Conservation (phyloP, 2,113 vertebrate genomes). For the Pachycephala philippinensis region DNA sequence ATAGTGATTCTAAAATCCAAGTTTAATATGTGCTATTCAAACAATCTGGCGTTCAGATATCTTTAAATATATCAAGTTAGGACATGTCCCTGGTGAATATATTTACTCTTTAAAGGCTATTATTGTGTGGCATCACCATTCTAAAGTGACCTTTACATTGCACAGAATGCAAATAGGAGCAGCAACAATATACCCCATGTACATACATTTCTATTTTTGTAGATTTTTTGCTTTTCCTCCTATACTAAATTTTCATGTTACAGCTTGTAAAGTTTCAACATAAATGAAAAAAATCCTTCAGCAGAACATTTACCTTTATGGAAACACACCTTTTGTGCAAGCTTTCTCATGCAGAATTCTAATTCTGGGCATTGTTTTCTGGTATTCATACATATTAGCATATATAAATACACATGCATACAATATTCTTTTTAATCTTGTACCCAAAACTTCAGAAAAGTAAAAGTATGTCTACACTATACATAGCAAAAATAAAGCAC, state of each 20-base stretch:
- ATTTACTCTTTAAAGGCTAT: neutral
- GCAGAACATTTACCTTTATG: neutral
- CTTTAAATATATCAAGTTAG: neutral
- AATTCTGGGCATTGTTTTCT: neutral
- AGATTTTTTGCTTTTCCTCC: neutral
- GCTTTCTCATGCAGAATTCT: neutral
- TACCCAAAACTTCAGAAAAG: neutral
- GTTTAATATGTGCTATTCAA: neutral
- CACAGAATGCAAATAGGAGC: neutral
- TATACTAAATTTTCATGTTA: neutral
- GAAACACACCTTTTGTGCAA: neutral
- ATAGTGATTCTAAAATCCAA: neutral
- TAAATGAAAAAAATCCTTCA: neutral
- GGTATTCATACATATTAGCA: neutral
- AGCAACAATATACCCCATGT: neutral
- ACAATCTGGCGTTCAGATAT: neutral
- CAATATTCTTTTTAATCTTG: neutral
- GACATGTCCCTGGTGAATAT: neutral
- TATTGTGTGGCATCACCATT: neutral
- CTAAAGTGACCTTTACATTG: neutral
- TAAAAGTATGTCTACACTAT: neutral
- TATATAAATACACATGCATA: neutral
- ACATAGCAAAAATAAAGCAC: neutral
- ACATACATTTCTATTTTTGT: neutral
- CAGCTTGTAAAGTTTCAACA: neutral